Percentiles rank a stretch among this genome's conserved stretches.
Conservation (phyloP, 1,140 invertebrate species). For the Stenopsyche tienmushanensis region DNA sequence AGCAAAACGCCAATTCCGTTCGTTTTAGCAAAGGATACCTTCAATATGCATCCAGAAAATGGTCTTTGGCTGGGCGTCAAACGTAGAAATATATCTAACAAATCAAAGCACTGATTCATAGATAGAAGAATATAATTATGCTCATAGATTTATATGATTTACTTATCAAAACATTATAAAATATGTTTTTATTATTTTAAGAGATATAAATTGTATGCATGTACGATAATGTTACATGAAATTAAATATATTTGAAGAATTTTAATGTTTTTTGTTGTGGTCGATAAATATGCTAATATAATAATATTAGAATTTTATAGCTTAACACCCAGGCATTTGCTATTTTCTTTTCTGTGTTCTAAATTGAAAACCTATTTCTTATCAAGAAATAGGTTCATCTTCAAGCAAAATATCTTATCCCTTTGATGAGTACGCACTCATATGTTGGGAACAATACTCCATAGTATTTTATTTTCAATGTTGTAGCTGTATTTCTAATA, state of each 20-base stretch:
- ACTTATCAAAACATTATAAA: not conserved
- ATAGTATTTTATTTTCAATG: no score
- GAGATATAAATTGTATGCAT: not conserved
- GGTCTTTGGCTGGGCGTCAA: slow-evolving; percentile 46
- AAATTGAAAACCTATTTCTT: no score
- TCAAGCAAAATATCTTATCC: no score
- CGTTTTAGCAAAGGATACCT: slow-evolving; percentile 39
- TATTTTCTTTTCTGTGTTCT: no score
- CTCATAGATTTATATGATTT: not conserved
- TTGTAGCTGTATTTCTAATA: no score
- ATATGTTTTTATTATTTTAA: not conserved
- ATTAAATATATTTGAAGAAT: not conserved
- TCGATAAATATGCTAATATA: not conserved
- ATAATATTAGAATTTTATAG: no score
- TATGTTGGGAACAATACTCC: no score
- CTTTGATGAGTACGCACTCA: no score
- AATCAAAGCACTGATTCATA: not conserved
- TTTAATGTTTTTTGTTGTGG: not conserved
- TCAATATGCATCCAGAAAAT: slow-evolving; percentile 39
- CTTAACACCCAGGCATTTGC: no score
- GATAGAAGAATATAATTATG: not conserved
- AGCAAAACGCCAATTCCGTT: slow-evolving; percentile 43
- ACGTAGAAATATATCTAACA: slow-evolving; percentile 23
- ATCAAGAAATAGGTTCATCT: no score
- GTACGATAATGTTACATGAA: not conserved